A percentile compares a stretch with the other conserved stretches of the same genome.
Conservation (phyloP, 2,888 invertebrate species). For the Dasypogon diadema region DNA sequence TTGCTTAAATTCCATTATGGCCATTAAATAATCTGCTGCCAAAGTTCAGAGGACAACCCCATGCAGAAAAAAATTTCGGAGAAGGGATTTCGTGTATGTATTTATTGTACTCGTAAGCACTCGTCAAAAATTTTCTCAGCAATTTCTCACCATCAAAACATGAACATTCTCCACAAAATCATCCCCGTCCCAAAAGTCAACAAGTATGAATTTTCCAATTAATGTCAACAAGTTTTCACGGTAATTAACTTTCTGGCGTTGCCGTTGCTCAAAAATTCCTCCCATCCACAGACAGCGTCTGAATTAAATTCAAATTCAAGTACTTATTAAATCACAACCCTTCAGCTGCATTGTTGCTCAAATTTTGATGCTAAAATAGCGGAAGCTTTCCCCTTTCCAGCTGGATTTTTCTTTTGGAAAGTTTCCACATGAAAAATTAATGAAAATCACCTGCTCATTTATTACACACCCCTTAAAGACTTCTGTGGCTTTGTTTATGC, state of each 20-base stretch:
- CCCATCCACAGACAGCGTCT: neutral
- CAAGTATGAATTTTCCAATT: neutral
- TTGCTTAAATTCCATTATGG: too few species aligned
- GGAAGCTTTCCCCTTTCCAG: neutral
- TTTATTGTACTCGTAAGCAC: too few species aligned
- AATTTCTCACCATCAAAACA: too few species aligned
- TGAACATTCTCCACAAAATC: too few species aligned
- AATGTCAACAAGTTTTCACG: neutral
- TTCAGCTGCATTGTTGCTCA: neutral
- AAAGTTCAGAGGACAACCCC: too few species aligned
- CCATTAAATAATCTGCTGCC: too few species aligned
- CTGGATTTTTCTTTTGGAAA: neutral
- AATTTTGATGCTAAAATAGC: neutral
- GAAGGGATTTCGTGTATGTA: too few species aligned
- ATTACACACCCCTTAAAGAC: neutral
- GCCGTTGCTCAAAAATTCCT: neutral
- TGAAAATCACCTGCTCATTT: constrained; percentile 12
- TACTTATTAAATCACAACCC: constrained; percentile 13
- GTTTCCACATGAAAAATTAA: constrained; percentile 28
- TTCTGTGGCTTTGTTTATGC: constrained; percentile 6
- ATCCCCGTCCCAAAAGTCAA: neutral
- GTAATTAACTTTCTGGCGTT: neutral
- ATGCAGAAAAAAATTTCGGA: too few species aligned
- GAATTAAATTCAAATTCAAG: neutral
- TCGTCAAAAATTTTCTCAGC: too few species aligned